A percentile compares a stretch with the other conserved stretches of the same genome.
Conservation (phyloP, 2,113 vertebrate genomes). For the Asarcornis scutulata region DNA sequence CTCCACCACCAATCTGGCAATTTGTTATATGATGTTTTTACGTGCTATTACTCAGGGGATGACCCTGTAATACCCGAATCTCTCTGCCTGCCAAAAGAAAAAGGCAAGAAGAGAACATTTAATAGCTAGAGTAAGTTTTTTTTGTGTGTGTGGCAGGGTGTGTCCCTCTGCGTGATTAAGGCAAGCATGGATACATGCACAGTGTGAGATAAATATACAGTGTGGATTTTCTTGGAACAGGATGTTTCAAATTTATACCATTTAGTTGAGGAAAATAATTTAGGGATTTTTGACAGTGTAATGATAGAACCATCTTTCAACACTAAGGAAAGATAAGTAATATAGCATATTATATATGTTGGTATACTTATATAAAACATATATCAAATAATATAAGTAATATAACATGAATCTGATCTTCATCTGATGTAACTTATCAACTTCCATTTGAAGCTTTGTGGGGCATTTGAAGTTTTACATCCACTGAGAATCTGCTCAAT, state of each 20-base stretch:
- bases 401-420: not conserved
- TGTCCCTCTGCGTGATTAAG: not conserved
- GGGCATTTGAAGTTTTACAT: not conserved
- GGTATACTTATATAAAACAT: not conserved
- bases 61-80: not conserved
- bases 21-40: not conserved
- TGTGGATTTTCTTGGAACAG: not conserved
- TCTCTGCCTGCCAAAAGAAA: not conserved
- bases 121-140: not conserved
- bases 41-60: not conserved
- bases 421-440: not conserved
- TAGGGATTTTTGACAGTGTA: not conserved
- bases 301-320: not conserved
- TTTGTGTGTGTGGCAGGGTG: not conserved
- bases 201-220: not conserved
- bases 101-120: not conserved
- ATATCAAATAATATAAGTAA: not conserved
- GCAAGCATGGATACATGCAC: not conserved
- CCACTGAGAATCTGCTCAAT: not conserved
- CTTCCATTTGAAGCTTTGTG: not conserved
- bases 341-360: not conserved
- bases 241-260: not conserved
- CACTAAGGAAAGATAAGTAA: not conserved
- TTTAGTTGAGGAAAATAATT: not conserved
- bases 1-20: not conserved